Conservation (phyloP, 2,113 vertebrate genomes). For the Dendropsophus ebraccatus region DNA sequence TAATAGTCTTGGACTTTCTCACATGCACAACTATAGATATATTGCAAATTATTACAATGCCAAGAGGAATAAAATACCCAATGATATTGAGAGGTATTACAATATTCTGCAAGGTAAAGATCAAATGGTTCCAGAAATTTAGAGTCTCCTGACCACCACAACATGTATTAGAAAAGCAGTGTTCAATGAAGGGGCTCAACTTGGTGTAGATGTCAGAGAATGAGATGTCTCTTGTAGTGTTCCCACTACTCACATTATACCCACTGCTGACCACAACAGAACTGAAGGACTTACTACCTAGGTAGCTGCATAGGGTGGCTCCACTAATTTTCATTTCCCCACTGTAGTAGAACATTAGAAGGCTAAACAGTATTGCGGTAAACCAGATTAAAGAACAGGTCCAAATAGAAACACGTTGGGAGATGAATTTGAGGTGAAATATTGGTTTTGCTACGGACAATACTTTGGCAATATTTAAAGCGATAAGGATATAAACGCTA, state of each 20-base stretch:
- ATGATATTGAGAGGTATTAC: not conserved
- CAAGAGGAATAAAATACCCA: slow-evolving; percentile 33
- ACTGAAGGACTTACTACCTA: not conserved
- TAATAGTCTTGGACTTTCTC: too few species aligned
- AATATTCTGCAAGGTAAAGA: not conserved
- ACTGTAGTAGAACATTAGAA: not conserved
- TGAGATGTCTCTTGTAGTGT: too few species aligned
- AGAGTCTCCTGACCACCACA: slow-evolving; percentile 14
- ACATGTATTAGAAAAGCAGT: not conserved
- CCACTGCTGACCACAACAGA: too few species aligned
- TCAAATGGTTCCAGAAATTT: not conserved
- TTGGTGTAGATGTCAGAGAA: not conserved
- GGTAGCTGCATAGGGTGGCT: not conserved
- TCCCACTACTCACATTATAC: too few species aligned
- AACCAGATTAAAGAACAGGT: too few species aligned
- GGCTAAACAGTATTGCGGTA: not conserved
- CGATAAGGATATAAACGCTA: slow-evolving; percentile 16
- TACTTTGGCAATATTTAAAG: slow-evolving; percentile 31
- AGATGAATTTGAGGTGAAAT: too few species aligned
- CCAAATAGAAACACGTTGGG: too few species aligned
- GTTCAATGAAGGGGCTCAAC: not conserved
- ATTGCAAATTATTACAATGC: too few species aligned
- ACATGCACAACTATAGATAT: too few species aligned
- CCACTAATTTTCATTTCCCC: not conserved
- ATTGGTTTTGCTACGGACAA: too few species aligned